These are phyloP conservation scores for Zoanthus solanderi DNA, from an alignment of 92 coral and sea anemone genomes.

Conservation along the genomic window DNA sequence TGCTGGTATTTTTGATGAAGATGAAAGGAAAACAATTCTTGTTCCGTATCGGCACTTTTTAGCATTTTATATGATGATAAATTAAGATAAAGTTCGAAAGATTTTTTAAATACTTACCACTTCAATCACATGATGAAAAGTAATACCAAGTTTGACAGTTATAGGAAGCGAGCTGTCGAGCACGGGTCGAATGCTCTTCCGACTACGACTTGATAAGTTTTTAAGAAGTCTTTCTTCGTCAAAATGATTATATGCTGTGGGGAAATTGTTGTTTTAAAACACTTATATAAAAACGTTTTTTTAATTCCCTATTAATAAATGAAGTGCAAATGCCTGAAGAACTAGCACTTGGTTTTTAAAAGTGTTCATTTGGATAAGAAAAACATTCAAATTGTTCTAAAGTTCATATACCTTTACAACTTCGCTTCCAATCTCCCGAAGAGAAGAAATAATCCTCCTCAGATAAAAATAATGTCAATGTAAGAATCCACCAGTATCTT, in stretches of 20 bases:
- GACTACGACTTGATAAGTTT: conserved; percentile 37
- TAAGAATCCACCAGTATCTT: background rate
- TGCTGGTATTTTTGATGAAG: background rate
- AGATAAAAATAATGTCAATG: background rate
- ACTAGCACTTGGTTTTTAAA: too few species aligned
- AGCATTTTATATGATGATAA: background rate
- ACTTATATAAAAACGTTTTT: too few species aligned
- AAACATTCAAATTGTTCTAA: background rate
- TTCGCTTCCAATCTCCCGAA: background rate
- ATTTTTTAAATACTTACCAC: conserved; percentile 63
- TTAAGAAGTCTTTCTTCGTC: conserved; percentile 54
- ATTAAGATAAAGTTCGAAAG: background rate
- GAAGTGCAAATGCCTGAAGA: too few species aligned
- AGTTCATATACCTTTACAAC: conserved; percentile 7
- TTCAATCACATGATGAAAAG: conserved; percentile 84
- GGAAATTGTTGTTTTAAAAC: background rate
- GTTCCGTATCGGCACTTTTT: background rate
- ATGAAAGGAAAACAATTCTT: background rate
- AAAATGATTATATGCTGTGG: conserved; percentile 30
- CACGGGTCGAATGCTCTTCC: conserved; percentile 74
- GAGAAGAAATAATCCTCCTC: conserved; percentile 1
- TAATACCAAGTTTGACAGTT: conserved; percentile 75
- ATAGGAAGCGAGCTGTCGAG: conserved; percentile 57
- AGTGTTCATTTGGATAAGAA: background rate
- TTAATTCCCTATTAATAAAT: too few species aligned